phyloP scores from a whole-genome alignment of 2,797 vertebrate genomes.

The Amblyraja radiata region DNA sequence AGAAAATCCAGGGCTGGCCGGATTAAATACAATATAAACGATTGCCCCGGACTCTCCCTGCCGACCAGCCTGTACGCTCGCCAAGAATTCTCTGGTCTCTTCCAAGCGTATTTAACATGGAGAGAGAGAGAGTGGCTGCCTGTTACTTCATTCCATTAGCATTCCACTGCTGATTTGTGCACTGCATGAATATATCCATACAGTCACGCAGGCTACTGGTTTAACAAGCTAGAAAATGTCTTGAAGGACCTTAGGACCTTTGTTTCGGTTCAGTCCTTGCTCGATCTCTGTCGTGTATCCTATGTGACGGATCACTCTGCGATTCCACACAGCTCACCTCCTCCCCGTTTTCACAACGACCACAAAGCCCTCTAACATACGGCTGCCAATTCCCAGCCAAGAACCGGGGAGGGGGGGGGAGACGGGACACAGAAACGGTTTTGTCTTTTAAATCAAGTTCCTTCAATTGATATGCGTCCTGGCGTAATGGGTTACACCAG shows the following conservation, averaged over 20 bases:
- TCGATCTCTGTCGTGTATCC: background rate
- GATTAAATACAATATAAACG: background rate
- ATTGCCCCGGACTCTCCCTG: background rate
- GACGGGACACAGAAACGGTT: too few relatives aligned
- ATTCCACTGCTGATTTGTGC: background rate
- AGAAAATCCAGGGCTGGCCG: background rate
- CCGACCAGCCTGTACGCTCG: background rate
- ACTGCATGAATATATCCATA: background rate
- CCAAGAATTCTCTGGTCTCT: background rate
- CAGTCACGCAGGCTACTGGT: background rate
- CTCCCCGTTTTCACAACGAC: background rate
- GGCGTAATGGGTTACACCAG: too few relatives aligned
- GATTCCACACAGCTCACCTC: background rate
- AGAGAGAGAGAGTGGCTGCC: background rate
- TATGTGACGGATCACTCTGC: background rate
- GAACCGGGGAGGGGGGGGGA: too few relatives aligned
- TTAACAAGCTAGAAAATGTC: background rate
- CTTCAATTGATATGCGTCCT: too few relatives aligned
- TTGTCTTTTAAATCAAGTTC: too few relatives aligned
- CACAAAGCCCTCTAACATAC: conserved; percentile 4
- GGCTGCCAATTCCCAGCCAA: background rate
- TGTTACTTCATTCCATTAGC: background rate
- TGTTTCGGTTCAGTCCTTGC: background rate
- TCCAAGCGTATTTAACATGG: background rate
- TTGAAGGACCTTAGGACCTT: background rate